Evolutionary conservation across 2,797 vertebrate species (phyloP), one percentile per base, ranked within the genome.

Genomic region (Malurus leucopterus): DNA sequence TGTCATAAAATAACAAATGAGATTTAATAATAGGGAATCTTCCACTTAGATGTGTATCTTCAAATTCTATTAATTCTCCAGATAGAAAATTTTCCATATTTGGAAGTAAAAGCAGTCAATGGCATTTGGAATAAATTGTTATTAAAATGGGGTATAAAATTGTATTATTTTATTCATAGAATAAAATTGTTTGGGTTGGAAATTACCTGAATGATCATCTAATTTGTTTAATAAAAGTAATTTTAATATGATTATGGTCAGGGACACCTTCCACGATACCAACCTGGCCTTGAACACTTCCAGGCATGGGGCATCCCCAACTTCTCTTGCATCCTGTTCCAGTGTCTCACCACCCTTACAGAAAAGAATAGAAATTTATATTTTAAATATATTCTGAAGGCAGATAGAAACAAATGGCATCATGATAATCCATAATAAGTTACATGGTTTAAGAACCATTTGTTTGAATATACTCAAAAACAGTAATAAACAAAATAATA

Each of bases 251-350:
- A 36, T 36, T 21, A 24, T 23, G 15, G 5, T 18, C 44, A 41
- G 17, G 21, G 29, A 8, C 6, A 18, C 2, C 3, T 64, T 15
- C 17, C 18, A 43, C 15, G 6, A 3, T 1, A 43, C 3, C 13
- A 64, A 13, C 18, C 9, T 19, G 15, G 26, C 9, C 9, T 43
- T 57, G 36, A 64, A 22, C 22, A 22, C 3, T 50, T 50, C 9
- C 22, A 36, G 18, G 18, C 9, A n/a, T 14, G 7, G 15, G 4
- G 3, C 6, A 30, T 49, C 22, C 12, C 18, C 18, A 36, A 36
- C 7, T 64, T 69, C 30, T 64, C 17, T 22, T 36, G 4, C 22
- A 64, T 15, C 11, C 9, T 43, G 8, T 50, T 49, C 21, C 43
- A 72, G 29, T 32, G 51, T 36, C 18, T 65, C 26, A 15, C 21